Evolutionary conservation across 2,888 invertebrate species (phyloP).

Genomic region (Trachelus stipa): DNA sequence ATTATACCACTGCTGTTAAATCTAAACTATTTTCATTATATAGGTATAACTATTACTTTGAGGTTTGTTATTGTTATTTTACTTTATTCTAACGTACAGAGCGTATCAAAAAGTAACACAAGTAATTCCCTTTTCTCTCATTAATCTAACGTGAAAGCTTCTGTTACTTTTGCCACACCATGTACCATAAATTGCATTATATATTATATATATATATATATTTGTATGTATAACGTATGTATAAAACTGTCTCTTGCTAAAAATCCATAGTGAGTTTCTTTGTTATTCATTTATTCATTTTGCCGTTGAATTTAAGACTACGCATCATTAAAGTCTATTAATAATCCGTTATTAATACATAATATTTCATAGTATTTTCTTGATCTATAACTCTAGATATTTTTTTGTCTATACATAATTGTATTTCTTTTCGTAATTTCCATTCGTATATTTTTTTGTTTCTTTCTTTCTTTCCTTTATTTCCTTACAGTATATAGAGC

Average conservation of each 20-base stretch:
- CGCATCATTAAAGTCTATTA: constrained; percentile 5
- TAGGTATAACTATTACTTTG: neutral
- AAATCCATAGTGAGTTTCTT: constrained; percentile 18
- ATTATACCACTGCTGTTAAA: constrained; percentile 1
- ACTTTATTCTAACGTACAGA: constrained; percentile 31
- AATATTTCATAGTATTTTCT: constrained; percentile 4
- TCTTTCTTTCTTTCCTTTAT: neutral
- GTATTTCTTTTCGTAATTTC: constrained; percentile 6
- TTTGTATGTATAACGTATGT: constrained; percentile 20
- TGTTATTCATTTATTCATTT: constrained; percentile 6
- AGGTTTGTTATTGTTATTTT: constrained; percentile 23
- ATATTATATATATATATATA: constrained; percentile 22
- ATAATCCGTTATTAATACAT: constrained; percentile 10
- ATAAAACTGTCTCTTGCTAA: constrained; percentile 37
- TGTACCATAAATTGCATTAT: constrained; percentile 21
- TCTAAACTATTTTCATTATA: neutral
- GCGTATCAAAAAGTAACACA: constrained; percentile 28
- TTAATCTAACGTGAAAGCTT: constrained; percentile 20
- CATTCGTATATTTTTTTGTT: neutral
- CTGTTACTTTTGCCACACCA: constrained; percentile 37
- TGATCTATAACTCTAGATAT: constrained; percentile 4
- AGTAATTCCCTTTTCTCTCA: constrained; percentile 14
- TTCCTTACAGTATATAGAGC: neutral
- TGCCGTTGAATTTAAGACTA: constrained; percentile 8
- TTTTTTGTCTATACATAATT: neutral